Evolutionary conservation across 2,113 vertebrate species (phyloP).

Genomic region (Coptodon rendalli): DNA sequence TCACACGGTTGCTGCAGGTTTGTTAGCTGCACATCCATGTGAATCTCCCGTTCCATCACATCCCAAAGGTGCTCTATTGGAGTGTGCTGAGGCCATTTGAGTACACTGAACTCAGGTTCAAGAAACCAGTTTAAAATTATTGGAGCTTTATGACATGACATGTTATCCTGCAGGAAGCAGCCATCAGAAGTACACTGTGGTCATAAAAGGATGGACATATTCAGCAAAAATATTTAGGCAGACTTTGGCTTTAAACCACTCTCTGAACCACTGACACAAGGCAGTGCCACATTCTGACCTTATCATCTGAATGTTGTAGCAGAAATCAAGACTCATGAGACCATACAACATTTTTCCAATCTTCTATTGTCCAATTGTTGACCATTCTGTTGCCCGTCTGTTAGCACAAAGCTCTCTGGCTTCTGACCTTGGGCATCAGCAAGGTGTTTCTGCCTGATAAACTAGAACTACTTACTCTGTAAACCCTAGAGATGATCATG

Average conservation of each 20-base stretch:
- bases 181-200: neutral
- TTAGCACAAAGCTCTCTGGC: neutral
- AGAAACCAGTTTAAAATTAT: neutral
- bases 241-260: neutral
- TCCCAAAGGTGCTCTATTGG: neutral
- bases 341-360: neutral
- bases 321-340: neutral
- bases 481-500: neutral
- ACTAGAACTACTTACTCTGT: neutral
- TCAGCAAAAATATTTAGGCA: neutral
- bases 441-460: neutral
- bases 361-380: neutral
- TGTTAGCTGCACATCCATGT: neutral
- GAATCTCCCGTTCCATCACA: neutral
- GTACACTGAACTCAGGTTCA: neutral
- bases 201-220: neutral
- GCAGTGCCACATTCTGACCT: neutral
- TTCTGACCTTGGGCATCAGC: neutral
- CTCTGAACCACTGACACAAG: neutral
- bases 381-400: neutral
- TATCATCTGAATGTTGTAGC: neutral
- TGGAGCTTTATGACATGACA: neutral
- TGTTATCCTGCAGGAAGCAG: neutral
- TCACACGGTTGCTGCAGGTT: neutral
- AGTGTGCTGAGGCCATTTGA: neutral